phyloP scores from a whole-genome alignment of 2,888 invertebrate genomes.

The Candidula unifasciata region DNA sequence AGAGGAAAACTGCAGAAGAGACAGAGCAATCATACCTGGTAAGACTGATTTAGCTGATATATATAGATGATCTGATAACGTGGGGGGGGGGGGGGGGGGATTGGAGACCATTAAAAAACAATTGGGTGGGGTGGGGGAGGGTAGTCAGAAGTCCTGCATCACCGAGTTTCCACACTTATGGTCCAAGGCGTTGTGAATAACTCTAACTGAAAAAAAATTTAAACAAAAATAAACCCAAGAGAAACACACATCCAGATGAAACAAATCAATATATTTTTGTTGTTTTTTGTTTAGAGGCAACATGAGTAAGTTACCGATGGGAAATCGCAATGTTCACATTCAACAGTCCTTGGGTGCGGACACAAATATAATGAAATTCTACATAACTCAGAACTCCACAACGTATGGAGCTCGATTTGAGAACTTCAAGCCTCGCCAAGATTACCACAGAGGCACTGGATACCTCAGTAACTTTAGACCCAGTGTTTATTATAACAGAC shows the following conservation, averaged over 20 bases:
- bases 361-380: constrained; percentile 77
- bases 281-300: constrained; percentile 28
- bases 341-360: constrained; percentile 76
- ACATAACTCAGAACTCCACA: constrained; percentile 75
- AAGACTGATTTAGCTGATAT: too few species aligned
- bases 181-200: too few species aligned
- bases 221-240: background rate
- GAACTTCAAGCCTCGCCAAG: constrained; percentile 75
- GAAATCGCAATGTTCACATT: constrained; percentile 73
- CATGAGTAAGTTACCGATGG: constrained; percentile 73
- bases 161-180: too few species aligned
- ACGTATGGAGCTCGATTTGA: constrained; percentile 75
- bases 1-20: too few species aligned
- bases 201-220: background rate
- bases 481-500: constrained; percentile 74
- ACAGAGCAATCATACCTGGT: too few species aligned
- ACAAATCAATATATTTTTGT: background rate
- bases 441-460: constrained; percentile 76
- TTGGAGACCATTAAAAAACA: too few species aligned
- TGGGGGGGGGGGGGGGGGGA: too few species aligned
- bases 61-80: too few species aligned
- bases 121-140: too few species aligned
- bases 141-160: too few species aligned
- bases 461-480: constrained; percentile 77
- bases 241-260: background rate